Conservation (phyloP, 2,113 vertebrate genomes). For the Carassius auratus region DNA sequence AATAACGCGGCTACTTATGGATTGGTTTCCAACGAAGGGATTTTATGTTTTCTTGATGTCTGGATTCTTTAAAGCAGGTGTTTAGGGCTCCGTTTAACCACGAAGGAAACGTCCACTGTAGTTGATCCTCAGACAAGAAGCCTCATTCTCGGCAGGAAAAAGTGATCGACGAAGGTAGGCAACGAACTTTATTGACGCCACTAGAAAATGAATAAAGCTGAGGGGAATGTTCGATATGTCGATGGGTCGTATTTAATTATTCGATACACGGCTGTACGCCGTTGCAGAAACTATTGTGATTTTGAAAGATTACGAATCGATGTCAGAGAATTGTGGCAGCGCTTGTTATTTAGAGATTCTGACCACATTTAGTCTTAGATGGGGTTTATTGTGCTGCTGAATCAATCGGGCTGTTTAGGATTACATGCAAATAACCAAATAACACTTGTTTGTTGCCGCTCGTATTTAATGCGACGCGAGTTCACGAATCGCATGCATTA, state of each 20-base stretch:
- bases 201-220: slow-evolving; percentile 37
- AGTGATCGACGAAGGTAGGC: slow-evolving; percentile 47
- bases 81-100: slow-evolving; percentile 66
- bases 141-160: slow-evolving; percentile 52
- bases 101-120: slow-evolving; percentile 49
- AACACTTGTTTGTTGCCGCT: slow-evolving; percentile 36
- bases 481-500: background rate
- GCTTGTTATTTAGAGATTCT: background rate
- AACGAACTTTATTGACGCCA: slow-evolving; percentile 49
- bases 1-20: slow-evolving; percentile 61
- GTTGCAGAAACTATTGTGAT: background rate
- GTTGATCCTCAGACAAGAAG: slow-evolving; percentile 19
- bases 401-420: background rate
- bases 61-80: slow-evolving; percentile 60
- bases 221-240: background rate
- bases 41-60: slow-evolving; percentile 54
- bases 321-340: background rate
- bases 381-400: background rate
- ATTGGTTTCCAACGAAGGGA: slow-evolving; percentile 60
- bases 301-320: background rate
- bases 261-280: background rate
- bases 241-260: slow-evolving; percentile 7
- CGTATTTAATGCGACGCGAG: background rate
- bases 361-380: background rate
- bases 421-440: slow-evolving; percentile 3